Base-by-base conservation (phyloP, 2,888 invertebrate species). In the Drosophila maculinotata region DNA sequence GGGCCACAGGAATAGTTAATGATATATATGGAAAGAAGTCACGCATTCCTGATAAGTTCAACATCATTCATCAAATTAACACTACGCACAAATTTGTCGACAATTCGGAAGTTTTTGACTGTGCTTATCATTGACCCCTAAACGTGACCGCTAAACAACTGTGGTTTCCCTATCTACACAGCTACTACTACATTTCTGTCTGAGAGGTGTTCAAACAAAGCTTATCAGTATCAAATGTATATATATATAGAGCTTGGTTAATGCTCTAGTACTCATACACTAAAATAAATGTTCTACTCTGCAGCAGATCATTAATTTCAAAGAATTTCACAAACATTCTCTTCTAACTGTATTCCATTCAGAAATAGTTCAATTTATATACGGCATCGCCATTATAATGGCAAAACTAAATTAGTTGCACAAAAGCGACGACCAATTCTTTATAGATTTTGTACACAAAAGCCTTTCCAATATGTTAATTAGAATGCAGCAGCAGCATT, bases 141-240 rank as follows among this genome's bases (percentile, higher is more conserved):
- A 60, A 53, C 67, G 48, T 82, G 80, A 77, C 84, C 77, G 73
- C 77, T 56, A 79, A 83, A 59, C 62, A 51, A 53, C 70, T 70
- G 41, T 33, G 45, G 60, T 30, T 25, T n/a, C 6, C 26, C 31
- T 56, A 64, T 66, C 59, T 36, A 2, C 39, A 3, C 2, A 6
- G 9, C 56, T 48, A 36, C 15, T n/a, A 26, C 23, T 12, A 15
- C 54, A 47, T n/a, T n/a, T n/a, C 68, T 54, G 67, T 67, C 60
- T 26, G 42, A 28, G 47, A 56, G 69, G 62, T 59, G 68, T 48
- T 48, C 44, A 66, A 47, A 41, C 52, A 60, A 17, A 2, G 33
- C 70, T 71, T 71, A 71, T 71, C 70, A 75, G 38, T n/a, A 12
- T 0, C 10, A 3, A 3, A 44, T 10, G 10, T 9, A 7, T 12